phyloP scores from a whole-genome alignment of 1,140 invertebrate species.

The Drosophila teissieri region DNA sequence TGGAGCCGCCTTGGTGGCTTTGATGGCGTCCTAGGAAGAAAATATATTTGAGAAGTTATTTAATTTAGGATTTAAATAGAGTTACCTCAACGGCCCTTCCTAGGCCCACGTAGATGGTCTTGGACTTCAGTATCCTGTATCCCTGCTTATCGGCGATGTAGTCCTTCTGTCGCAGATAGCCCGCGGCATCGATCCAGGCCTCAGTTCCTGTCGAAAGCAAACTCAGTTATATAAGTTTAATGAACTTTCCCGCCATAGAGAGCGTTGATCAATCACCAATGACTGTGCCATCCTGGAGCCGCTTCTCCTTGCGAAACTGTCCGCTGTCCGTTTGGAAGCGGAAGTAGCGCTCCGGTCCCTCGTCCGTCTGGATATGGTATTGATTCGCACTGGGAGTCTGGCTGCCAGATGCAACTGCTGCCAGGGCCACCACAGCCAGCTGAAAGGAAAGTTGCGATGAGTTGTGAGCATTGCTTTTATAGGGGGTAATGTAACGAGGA shows the following conservation, averaged over 20 bases:
- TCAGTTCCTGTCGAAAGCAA: conserved; percentile 86
- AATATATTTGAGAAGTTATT: too few relatives aligned
- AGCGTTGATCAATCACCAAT: conserved; percentile 86
- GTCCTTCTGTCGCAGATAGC: conserved; percentile 92
- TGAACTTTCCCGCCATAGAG: neutral
- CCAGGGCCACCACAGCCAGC: conserved; percentile 59
- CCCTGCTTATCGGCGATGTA: conserved; percentile 93
- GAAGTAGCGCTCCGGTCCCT: conserved; percentile 93
- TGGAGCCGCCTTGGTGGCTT: conserved; percentile 89
- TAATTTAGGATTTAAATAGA: too few relatives aligned
- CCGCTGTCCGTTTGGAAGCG: conserved; percentile 94
- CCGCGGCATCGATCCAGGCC: conserved; percentile 93
- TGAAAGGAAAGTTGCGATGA: conserved; percentile 55
- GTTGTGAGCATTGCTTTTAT: conserved; percentile 8
- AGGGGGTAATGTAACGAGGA: conserved; percentile 19
- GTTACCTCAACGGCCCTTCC: conserved; percentile 87
- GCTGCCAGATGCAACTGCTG: conserved; percentile 57
- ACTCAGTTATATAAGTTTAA: neutral
- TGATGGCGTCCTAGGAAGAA: conserved; percentile 86
- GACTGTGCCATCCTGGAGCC: conserved; percentile 92
- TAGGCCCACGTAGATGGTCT: conserved; percentile 91
- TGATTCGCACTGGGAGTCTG: conserved; percentile 85
- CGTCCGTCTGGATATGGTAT: conserved; percentile 96
- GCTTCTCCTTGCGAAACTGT: conserved; percentile 94
- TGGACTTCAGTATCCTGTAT: conserved; percentile 92